A percentile compares a stretch with the other conserved stretches of the same genome.
Evolutionary conservation across 2,797 vertebrate species (phyloP).

Genomic region (Brachyrhaphis roseni): DNA sequence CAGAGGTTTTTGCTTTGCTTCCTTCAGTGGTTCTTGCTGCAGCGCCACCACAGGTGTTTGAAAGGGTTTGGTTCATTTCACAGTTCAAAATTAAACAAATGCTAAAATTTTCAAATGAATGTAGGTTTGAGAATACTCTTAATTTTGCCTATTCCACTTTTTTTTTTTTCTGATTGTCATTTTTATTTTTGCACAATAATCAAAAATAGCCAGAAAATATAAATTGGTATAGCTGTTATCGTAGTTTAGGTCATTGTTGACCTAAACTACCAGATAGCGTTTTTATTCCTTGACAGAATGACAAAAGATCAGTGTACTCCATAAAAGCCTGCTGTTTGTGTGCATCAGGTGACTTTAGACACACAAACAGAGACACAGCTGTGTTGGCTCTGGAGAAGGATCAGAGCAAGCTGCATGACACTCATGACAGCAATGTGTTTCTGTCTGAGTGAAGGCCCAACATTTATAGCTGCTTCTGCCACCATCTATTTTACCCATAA

Average conservation of each 20-base stretch:
- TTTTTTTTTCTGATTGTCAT: not conserved
- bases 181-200: not conserved
- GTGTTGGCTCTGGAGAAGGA: slow-evolving; percentile 32
- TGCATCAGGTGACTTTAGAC: slow-evolving; percentile 20
- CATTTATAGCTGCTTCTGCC: not conserved
- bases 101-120: no score
- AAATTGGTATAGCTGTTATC: not conserved
- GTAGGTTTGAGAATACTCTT: no score
- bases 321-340: slow-evolving; percentile 18
- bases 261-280: not conserved
- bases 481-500: not conserved
- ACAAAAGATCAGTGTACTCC: slow-evolving; percentile 3
- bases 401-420: slow-evolving; percentile 18
- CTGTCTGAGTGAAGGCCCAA: not conserved
- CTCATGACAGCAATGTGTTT: not conserved
- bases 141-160: not conserved
- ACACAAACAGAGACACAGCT: slow-evolving; percentile 32
- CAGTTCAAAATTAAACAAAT: no score
- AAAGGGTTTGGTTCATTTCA: no score
- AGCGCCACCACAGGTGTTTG: no score
- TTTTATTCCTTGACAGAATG: not conserved
- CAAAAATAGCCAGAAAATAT: not conserved
- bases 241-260: not conserved
- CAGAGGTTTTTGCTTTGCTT: no score
- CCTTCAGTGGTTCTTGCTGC: no score